Evolutionary conservation across 1,140 invertebrate genomes (phyloP).

Genomic region (Neodiprion fabricii): DNA sequence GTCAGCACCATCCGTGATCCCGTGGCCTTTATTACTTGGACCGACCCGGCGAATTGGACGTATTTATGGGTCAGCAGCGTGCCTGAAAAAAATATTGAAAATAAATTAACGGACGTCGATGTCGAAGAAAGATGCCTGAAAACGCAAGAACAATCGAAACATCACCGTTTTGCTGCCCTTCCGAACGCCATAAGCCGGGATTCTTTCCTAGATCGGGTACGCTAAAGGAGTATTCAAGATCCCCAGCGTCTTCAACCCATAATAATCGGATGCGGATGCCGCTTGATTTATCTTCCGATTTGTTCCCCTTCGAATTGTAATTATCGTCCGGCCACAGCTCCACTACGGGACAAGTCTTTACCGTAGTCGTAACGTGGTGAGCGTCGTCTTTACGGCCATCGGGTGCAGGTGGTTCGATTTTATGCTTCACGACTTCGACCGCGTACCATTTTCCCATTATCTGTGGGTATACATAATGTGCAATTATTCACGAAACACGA

Average conservation of each 20-base stretch:
- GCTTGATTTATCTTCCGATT: slow-evolving; percentile 1
- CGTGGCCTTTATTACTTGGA: slow-evolving; percentile 79
- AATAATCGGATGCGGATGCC: slow-evolving; percentile 25
- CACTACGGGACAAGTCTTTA: slow-evolving; percentile 41
- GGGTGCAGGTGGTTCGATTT: slow-evolving; percentile 17
- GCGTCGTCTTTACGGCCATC: no score
- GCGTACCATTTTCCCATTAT: slow-evolving; percentile 54
- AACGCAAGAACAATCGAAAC: no score
- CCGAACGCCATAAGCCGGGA: slow-evolving; percentile 38
- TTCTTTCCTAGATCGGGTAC: slow-evolving; percentile 32
- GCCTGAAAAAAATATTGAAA: slow-evolving; percentile 31
- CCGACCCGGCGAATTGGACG: slow-evolving; percentile 72
- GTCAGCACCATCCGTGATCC: slow-evolving; percentile 76
- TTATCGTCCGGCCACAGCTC: slow-evolving; percentile 16
- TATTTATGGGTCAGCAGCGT: slow-evolving; percentile 60
- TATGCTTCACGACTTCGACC: slow-evolving; percentile 46
- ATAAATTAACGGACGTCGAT: no score
- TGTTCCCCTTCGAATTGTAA: no score
- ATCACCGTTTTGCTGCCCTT: slow-evolving; percentile 40
- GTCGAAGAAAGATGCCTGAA: no score
- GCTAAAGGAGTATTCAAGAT: slow-evolving; percentile 41
- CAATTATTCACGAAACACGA: no score
- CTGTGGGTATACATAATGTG: slow-evolving; percentile 27
- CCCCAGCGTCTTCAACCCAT: slow-evolving; percentile 43
- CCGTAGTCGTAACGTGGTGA: slow-evolving; percentile 16